Evolutionary conservation across 2,797 vertebrate species (phyloP).

Genomic region (Molossus molossus): DNA sequence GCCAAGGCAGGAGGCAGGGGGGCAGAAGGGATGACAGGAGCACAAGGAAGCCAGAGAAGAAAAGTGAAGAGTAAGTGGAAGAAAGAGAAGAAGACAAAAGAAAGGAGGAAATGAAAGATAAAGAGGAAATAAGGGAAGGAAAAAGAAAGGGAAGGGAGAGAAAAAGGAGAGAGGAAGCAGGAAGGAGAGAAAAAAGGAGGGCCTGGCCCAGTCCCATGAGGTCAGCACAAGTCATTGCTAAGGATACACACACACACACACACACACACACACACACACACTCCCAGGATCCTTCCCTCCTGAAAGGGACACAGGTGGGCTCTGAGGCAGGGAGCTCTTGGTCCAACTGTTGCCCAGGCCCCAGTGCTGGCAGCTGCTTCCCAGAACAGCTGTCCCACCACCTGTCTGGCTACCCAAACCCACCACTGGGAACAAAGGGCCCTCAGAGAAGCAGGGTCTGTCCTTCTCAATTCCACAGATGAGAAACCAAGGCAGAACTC

Average conservation of each 20-base stretch:
- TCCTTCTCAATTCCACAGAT: not conserved
- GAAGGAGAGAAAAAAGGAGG: not conserved
- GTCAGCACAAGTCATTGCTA: constrained; percentile 17
- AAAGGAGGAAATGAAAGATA: not conserved
- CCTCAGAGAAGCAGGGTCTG: constrained; percentile 64
- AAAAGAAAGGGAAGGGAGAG: too few relatives aligned
- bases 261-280: not conserved
- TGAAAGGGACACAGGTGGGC: constrained; percentile 78
- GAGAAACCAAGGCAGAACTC: constrained; percentile 54
- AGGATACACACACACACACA: not conserved
- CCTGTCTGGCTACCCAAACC: constrained; percentile 72
- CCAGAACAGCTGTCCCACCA: constrained; percentile 80
- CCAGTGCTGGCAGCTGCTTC: constrained; percentile 72
- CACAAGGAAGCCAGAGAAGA: not conserved
- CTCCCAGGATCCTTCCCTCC: constrained; percentile 16
- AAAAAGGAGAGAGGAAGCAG: not conserved
- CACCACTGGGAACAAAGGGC: constrained; percentile 75
- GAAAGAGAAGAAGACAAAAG: not conserved
- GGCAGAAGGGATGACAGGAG: not conserved
- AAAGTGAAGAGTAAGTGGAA: not conserved
- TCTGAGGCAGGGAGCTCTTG: constrained; percentile 44
- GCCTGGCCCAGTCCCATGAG: constrained; percentile 26
- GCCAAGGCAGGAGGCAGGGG: not conserved
- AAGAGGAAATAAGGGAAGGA: not conserved
- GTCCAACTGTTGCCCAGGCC: constrained; percentile 67